These are phyloP conservation scores for Sebastes diploproa DNA, from an alignment of 2,797 vertebrate species.

Conservation along the genomic window DNA sequence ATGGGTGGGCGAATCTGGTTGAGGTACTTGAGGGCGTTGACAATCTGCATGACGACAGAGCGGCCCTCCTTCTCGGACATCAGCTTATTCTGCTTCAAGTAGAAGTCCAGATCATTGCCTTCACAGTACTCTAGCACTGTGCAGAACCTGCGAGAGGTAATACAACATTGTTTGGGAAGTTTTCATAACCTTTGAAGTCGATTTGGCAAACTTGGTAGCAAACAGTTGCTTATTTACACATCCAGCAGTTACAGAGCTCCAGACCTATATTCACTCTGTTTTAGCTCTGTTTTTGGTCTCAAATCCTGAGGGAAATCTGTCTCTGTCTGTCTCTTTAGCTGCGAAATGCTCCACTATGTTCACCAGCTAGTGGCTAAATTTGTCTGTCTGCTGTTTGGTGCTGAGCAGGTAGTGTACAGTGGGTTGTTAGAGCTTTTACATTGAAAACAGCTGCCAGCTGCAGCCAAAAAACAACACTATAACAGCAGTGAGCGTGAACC, in stretches of 20 bases:
- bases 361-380: neutral
- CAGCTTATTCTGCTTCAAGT: conserved; percentile 98
- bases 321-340: neutral
- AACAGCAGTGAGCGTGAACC: neutral
- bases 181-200: neutral
- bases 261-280: neutral
- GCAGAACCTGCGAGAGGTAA: conserved; percentile 86
- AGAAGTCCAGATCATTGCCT: conserved; percentile 97
- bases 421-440: neutral
- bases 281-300: neutral
- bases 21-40: conserved; percentile 97
- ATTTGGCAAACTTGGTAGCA: neutral
- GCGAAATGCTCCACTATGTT: neutral
- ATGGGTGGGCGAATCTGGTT: conserved; percentile 97
- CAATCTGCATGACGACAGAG: conserved; percentile 97
- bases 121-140: conserved; percentile 97
- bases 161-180: neutral
- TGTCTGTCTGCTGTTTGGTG: neutral
- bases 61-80: conserved; percentile 96
- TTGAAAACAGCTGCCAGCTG: neutral
- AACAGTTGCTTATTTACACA: neutral
- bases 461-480: neutral
- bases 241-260: neutral
- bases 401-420: neutral
- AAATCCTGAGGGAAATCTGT: neutral